Percentiles rank a stretch among this genome's conserved stretches.
Evolutionary conservation across 2,113 vertebrate genomes (phyloP).

Genomic region (Megatriorchis doriae): DNA sequence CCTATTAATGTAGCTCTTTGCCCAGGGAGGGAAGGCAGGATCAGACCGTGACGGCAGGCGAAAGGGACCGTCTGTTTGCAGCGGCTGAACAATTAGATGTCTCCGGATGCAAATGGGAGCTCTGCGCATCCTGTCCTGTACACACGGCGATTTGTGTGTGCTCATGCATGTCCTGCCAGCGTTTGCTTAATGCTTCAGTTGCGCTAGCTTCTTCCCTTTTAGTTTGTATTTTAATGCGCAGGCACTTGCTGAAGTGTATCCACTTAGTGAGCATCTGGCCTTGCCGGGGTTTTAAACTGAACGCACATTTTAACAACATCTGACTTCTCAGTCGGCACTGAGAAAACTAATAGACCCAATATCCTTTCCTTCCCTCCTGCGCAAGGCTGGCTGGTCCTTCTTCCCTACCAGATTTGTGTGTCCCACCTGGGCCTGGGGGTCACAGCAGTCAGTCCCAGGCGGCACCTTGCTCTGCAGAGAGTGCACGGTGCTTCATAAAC

Average conservation of each 20-base stretch:
- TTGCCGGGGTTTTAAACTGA: conserved; percentile 30
- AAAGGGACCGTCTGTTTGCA: neutral
- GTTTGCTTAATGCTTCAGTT: conserved; percentile 57
- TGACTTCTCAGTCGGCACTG: neutral
- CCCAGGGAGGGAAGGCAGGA: neutral
- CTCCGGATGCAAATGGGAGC: conserved; percentile 5
- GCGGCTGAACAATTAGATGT: neutral
- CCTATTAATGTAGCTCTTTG: neutral
- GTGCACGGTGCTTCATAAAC: neutral
- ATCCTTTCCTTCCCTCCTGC: neutral
- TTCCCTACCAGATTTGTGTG: neutral
- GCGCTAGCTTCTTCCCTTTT: conserved; percentile 31
- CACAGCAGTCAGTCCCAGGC: neutral
- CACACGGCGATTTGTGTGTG: conserved; percentile 36
- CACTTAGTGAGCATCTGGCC: conserved; percentile 63
- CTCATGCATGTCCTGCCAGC: conserved; percentile 50
- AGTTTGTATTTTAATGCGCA: conserved; percentile 50
- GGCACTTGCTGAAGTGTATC: conserved; percentile 59
- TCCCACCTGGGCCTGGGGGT: neutral
- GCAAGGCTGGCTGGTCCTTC: neutral
- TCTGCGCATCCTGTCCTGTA: neutral
- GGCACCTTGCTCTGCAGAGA: neutral
- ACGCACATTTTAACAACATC: conserved; percentile 31
- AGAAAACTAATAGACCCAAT: conserved; percentile 1
- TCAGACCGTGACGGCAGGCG: neutral